A percentile compares a stretch with the other conserved stretches of the same genome.
Evolutionary conservation across 2,888 invertebrate species (phyloP).

Genomic region (Macropis europaea): DNA sequence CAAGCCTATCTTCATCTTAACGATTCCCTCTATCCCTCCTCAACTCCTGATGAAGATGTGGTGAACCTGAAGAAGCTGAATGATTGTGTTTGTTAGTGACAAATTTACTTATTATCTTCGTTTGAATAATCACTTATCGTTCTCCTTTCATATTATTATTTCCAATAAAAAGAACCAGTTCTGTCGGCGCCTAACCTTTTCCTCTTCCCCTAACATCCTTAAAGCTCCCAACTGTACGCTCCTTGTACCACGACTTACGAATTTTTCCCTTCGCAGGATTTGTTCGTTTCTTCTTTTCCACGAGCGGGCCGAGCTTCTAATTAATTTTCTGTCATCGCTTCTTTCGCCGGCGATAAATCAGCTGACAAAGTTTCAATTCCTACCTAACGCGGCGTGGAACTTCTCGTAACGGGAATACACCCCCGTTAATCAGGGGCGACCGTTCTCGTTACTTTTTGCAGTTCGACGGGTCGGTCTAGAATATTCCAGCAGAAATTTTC

Average conservation of each 20-base stretch:
- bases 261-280: constrained; percentile 29
- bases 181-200: too few relatives aligned
- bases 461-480: not conserved
- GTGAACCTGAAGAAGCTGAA: too few relatives aligned
- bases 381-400: constrained; percentile 23
- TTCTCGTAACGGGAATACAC: constrained; percentile 34
- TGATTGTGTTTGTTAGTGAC: too few relatives aligned
- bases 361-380: constrained; percentile 47
- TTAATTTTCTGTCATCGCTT: constrained; percentile 46
- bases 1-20: too few relatives aligned
- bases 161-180: too few relatives aligned
- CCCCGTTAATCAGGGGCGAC: constrained; percentile 28
- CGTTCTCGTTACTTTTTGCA: constrained; percentile 4
- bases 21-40: too few relatives aligned
- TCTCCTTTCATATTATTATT: too few relatives aligned
- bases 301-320: constrained; percentile 29
- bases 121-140: too few relatives aligned
- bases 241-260: not conserved
- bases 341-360: constrained; percentile 45
- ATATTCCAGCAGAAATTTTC: not conserved
- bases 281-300: constrained; percentile 6
- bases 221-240: too few relatives aligned
- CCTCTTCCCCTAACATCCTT: too few relatives aligned
- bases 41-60: too few relatives aligned
- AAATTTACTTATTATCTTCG: too few relatives aligned